A percentile compares a stretch with the other conserved stretches of the same genome.
phyloP scores from a whole-genome alignment of 92 coral and sea anemone species.

The Bergia puertoricense region DNA sequence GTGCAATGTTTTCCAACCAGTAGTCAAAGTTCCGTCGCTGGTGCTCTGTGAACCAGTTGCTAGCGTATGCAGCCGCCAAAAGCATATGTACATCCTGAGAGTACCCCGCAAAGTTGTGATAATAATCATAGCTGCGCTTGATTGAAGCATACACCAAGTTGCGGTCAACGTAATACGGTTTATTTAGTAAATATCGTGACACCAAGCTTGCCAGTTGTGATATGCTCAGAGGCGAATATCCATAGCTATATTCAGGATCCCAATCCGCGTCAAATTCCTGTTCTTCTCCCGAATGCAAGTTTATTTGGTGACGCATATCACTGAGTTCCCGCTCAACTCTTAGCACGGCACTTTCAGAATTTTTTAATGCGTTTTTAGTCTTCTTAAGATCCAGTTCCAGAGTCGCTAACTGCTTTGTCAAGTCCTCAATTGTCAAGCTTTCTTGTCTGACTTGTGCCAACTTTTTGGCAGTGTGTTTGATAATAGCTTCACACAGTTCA shows the following conservation, averaged over 20 bases:
- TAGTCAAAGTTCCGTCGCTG: conserved; percentile 72
- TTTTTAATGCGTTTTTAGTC: conserved; percentile 78
- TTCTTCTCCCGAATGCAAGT: conserved; percentile 50
- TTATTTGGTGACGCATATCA: conserved; percentile 67
- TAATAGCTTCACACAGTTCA: conserved; percentile 58
- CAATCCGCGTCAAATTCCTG: conserved; percentile 80
- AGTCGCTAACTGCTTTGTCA: conserved; percentile 63
- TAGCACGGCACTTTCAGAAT: conserved; percentile 77
- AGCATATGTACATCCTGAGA: conserved; percentile 99
- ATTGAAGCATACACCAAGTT: conserved; percentile 73
- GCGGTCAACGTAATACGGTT: conserved; percentile 83
- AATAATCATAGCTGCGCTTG: conserved; percentile 90
- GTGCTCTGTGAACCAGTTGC: conserved; percentile 91
- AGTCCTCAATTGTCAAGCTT: conserved; percentile 58
- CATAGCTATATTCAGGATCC: conserved; percentile 93
- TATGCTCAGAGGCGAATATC: conserved; percentile 92
- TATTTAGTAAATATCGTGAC: conserved; percentile 71
- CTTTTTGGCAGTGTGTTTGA: conserved; percentile 48
- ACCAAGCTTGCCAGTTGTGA: conserved; percentile 79
- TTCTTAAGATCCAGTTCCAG: conserved; percentile 74
- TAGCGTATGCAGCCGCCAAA: conserved; percentile 87
- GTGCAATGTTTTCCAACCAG: conserved; percentile 81
- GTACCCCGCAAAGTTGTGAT: conserved; percentile 86
- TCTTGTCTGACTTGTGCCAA: conserved; percentile 32
- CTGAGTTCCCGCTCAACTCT: conserved; percentile 74